Evolutionary conservation across 2,113 vertebrate species (phyloP), one percentile per base, ranked within the genome.

Genomic region (Euleptes europaea): DNA sequence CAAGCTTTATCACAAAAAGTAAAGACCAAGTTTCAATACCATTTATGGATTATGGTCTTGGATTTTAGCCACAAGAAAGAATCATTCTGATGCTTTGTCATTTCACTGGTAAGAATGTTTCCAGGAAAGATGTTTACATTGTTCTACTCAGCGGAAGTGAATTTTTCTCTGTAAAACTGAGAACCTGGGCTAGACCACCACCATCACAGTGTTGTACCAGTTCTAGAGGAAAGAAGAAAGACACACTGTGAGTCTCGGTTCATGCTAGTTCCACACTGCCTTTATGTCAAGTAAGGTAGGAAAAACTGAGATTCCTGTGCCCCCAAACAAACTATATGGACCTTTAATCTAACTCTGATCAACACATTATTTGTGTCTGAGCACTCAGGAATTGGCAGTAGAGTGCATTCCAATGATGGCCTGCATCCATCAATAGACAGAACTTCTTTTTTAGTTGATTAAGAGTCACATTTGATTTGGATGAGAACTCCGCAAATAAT

Each of bases 1-100:
- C 92, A 88, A 93, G 87, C 87, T 93, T 94, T 94, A 93, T 94
- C 93, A 80, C 51, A 73, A 73, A 80, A 73, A 73, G 82, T 63
- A 83, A 83, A 83, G 72, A 51, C 82, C 51, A 76, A 84, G 66
- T 73, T 85, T 85, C 77, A 85, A 63, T 73, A 80, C 54, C 15
- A 73, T 85, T 80, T 51, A 73, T 80, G 69, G 78, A 85, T 85
- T 85, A 85, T 80, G 15, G 77, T 54, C n/a, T 92, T 94, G 88
- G 91, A 93, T 86, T 91, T 91, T 69, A 92, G 89, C 87, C 86
- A 89, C 19, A 2, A 87, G 89, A 86, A 84, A 84, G 73, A 92
- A 92, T 74, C 31, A 51, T 49, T 87, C 82, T 85, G 80, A 86
- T 31, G 79, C 88, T 92, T 84, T 0, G 54, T 81, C 54, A 3